A percentile compares a stretch with the other conserved stretches of the same genome.
These are phyloP conservation scores for Macrostomum cliftonense DNA, from an alignment of 2,888 invertebrate genomes.

Conservation along the genomic window DNA sequence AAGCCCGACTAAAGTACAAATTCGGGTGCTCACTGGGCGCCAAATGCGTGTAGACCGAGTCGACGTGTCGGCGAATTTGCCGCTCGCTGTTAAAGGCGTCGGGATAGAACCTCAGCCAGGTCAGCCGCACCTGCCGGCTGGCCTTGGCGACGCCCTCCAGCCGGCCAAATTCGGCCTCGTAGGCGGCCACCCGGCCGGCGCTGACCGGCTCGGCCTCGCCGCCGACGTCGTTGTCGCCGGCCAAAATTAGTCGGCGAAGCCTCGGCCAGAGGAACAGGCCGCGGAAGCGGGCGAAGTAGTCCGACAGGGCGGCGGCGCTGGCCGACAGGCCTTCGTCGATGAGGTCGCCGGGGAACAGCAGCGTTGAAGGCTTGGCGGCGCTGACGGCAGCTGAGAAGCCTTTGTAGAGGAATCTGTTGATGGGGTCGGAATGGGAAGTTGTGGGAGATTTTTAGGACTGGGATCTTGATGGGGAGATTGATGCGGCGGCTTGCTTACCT, in stretches of 20 bases:
- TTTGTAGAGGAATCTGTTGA: constrained; percentile 52
- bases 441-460: not conserved
- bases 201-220: constrained; percentile 49
- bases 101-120: too few species aligned
- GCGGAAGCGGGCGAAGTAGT: constrained; percentile 55
- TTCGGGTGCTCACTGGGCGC: too few species aligned
- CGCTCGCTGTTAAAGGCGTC: too few species aligned
- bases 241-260: constrained; percentile 49
- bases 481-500: constrained; percentile 43
- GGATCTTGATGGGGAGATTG: too few species aligned
- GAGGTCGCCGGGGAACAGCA: constrained; percentile 76
- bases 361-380: constrained; percentile 58
- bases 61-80: too few species aligned
- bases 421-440: not conserved
- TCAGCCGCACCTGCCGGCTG: too few species aligned
- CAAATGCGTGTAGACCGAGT: too few species aligned
- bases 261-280: constrained; percentile 44
- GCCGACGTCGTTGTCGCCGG: constrained; percentile 92
- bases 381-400: constrained; percentile 55
- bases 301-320: constrained; percentile 49
- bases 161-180: too few species aligned
- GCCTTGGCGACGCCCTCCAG: too few species aligned
- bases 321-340: constrained; percentile 80
- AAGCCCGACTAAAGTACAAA: too few species aligned
- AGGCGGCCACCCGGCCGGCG: constrained; percentile 47